A percentile compares a stretch with the other conserved stretches of the same genome.
These are phyloP conservation scores for Rhynchophorus ferrugineus DNA, from an alignment of 1,140 invertebrate species.

Conservation along the genomic window DNA sequence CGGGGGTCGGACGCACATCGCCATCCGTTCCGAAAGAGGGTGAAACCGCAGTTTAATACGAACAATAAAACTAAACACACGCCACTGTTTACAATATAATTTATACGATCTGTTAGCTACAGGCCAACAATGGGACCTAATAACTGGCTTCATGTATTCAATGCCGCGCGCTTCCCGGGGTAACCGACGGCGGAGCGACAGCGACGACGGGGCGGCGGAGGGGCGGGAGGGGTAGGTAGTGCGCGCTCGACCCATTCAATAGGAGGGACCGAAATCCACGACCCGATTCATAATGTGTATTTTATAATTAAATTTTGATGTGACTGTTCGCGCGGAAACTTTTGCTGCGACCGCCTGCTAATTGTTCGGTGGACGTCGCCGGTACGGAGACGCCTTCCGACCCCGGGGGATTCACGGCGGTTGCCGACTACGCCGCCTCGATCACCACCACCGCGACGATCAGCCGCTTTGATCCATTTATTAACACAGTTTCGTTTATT, in stretches of 20 bases:
- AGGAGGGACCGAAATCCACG: constrained; percentile 23
- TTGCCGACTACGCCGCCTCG: too few relatives aligned
- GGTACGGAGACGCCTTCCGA: too few relatives aligned
- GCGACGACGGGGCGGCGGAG: neutral
- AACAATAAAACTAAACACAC: constrained; percentile 37
- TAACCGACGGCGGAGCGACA: neutral
- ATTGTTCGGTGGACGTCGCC: too few relatives aligned
- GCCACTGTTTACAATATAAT: constrained; percentile 42
- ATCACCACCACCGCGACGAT: too few relatives aligned
- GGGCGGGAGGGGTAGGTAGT: constrained; percentile 23
- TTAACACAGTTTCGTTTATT: too few relatives aligned
- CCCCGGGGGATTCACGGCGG: too few relatives aligned
- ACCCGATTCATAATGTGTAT: constrained; percentile 38
- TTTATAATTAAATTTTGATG: constrained; percentile 42
- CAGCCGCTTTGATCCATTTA: too few relatives aligned
- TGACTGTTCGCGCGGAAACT: constrained; percentile 37
- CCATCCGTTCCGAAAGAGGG: constrained; percentile 13
- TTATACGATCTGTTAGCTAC: constrained; percentile 41
- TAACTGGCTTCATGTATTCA: constrained; percentile 40
- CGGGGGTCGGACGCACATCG: neutral
- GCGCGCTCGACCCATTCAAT: constrained; percentile 15
- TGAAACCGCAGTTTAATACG: constrained; percentile 35
- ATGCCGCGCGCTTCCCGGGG: constrained; percentile 24
- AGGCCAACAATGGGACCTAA: constrained; percentile 39
- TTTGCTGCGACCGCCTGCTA: constrained; percentile 19